Conservation (phyloP, 2,797 vertebrate species). For the Carapus acus region DNA sequence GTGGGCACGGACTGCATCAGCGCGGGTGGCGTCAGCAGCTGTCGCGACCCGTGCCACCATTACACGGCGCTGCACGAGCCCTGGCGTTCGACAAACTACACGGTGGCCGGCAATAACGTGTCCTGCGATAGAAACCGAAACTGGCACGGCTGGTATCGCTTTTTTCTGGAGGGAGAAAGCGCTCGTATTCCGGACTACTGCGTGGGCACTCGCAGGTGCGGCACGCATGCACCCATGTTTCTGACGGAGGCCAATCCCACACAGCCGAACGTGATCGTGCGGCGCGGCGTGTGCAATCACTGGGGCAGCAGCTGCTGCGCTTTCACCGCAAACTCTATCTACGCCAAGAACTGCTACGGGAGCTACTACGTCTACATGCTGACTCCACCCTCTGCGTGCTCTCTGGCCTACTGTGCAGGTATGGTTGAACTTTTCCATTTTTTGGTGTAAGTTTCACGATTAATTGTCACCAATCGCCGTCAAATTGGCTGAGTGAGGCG, state of each 20-base stretch:
- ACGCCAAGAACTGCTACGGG: constrained; percentile 58
- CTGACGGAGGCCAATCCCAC: constrained; percentile 46
- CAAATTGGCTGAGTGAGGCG: too few species aligned
- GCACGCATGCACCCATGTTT: constrained; percentile 49
- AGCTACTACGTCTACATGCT: constrained; percentile 62
- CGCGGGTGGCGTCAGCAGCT: constrained; percentile 6
- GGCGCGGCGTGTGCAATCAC: constrained; percentile 25
- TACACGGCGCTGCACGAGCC: constrained; percentile 46
- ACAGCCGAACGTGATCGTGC: constrained; percentile 34
- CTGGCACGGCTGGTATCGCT: constrained; percentile 64
- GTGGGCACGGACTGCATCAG: constrained; percentile 51
- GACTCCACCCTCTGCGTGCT: background rate
- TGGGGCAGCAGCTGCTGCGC: background rate
- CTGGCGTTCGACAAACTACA: constrained; percentile 48
- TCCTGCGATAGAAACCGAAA: too few species aligned
- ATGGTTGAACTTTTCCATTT: background rate
- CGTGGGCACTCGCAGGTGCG: constrained; percentile 34
- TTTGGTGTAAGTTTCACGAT: too few species aligned
- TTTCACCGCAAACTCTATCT: background rate
- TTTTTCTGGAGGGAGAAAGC: constrained; percentile 35
- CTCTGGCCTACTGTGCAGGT: constrained; percentile 60
- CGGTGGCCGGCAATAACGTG: too few species aligned
- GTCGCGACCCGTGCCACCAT: constrained; percentile 55
- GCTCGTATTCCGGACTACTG: constrained; percentile 58
- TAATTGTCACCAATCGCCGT: too few species aligned